Evolutionary conservation across 1,140 invertebrate species (phyloP), one percentile per base, ranked within the genome.

Genomic region (Akabosia matsudoensis): DNA sequence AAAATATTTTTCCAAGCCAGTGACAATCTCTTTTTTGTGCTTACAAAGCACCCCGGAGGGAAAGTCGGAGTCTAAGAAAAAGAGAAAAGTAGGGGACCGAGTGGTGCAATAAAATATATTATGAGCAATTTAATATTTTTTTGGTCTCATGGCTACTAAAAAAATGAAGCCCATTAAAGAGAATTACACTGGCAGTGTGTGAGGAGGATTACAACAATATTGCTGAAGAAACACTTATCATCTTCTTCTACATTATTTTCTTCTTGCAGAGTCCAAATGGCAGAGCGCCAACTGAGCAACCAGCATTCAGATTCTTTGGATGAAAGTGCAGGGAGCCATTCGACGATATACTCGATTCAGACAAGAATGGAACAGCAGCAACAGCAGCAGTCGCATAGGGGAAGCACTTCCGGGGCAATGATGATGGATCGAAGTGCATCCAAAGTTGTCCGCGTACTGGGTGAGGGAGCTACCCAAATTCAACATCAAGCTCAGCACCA

Each of bases 341-440:
- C 33, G 26, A 34, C 61, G 26, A 81, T 79, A n/a, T 81, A 78
- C 77, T 79, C 80, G 26, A 81, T 81, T 26, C 80, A 81, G 61
- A 76, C 67, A 16, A 73, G 80, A 61, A 56, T 81, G 4, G 77
- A 79, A 70, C 52, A 77, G 76, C 73, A n/a, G n/a, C n/a, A n/a
- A n/a, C n/a, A n/a, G n/a, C n/a, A n/a, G 45, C 45, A 51, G n/a
- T n/a, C n/a, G 45, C 45, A 61, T n/a, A 13, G 14, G 54, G 37
- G 14, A 22, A 61, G 37, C 37, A 45, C 37, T 18, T 45, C 37
- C 18, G 37, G 37, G 18, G 54, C 54, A 22, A 16, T 22, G 13
- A 45, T 61, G 54, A 24, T 61, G 4, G 61, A 67, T 67, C 24
- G 61, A 31, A 67, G 28, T 67, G 78, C 74, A 16, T 76, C 80